These are phyloP conservation scores for Neomonachus schauinslandi DNA, from an alignment of 2,113 vertebrate species.

Conservation along the genomic window DNA sequence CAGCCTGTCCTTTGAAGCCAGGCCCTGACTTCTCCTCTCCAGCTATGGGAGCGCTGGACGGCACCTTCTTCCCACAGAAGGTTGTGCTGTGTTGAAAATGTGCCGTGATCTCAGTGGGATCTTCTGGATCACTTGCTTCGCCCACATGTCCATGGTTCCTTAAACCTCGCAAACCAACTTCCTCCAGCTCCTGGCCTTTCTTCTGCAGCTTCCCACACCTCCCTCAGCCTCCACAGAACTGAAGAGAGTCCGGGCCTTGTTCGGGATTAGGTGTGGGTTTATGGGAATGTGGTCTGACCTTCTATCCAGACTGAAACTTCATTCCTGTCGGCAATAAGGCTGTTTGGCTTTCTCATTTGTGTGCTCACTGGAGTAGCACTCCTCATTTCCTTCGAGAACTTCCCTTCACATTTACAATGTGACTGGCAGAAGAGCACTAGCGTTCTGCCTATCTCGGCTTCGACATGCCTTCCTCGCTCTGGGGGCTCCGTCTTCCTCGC, in stretches of 20 bases:
- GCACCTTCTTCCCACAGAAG: not conserved
- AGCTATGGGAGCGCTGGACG: not conserved
- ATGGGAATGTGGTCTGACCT: not conserved
- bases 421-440: not conserved
- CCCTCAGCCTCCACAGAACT: not conserved
- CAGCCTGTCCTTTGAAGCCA: not conserved
- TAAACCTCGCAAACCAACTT: not conserved
- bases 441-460: not conserved
- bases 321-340: not conserved
- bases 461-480: not conserved
- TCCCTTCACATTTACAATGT: not conserved
- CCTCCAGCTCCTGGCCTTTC: not conserved
- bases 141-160: not conserved
- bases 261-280: not conserved
- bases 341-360: not conserved
- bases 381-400: not conserved
- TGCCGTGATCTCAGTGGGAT: not conserved
- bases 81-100: not conserved
- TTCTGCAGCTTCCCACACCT: not conserved
- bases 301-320: not conserved
- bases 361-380: not conserved
- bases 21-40: not conserved
- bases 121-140: not conserved
- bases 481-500: too few relatives aligned
- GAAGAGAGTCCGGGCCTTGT: not conserved